These are phyloP conservation scores for Phylloscopus collybita DNA, from an alignment of 2,797 vertebrate genomes.

Conservation along the genomic window DNA sequence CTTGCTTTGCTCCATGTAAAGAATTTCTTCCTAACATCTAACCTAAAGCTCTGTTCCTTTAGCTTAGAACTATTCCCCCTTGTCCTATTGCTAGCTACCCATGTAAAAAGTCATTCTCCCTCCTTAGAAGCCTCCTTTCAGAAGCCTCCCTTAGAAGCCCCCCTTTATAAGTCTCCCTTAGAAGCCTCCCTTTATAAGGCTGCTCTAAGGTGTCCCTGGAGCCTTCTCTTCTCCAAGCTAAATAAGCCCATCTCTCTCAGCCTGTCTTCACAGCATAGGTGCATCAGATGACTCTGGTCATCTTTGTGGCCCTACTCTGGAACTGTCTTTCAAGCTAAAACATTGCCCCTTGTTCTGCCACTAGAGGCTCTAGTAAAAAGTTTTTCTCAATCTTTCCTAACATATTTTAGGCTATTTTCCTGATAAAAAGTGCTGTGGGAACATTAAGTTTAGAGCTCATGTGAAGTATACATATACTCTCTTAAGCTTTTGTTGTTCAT, in stretches of 20 bases:
- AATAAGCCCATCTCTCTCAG: neutral
- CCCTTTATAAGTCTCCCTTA: neutral
- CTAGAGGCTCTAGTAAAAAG: neutral
- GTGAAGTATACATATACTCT: neutral
- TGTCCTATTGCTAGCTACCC: neutral
- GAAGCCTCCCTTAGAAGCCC: neutral
- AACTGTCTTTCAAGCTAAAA: neutral
- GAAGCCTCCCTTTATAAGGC: neutral
- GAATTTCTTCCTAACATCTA: neutral
- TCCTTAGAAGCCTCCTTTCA: neutral
- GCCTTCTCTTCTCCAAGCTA: neutral
- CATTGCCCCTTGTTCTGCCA: neutral
- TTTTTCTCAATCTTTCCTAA: neutral
- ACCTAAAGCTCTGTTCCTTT: neutral
- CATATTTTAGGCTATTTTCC: neutral
- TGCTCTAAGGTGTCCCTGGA: neutral
- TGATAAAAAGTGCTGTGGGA: neutral
- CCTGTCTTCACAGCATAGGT: neutral
- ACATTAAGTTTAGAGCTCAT: neutral
- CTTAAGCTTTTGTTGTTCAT: neutral
- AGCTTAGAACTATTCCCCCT: neutral
- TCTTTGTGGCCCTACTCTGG: neutral
- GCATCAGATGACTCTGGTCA: neutral
- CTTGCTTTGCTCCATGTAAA: neutral
- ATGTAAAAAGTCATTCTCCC: neutral